Evolutionary conservation across 2,113 vertebrate species (phyloP), one percentile per base, ranked within the genome.

Genomic region (Xyliphius kryptos): DNA sequence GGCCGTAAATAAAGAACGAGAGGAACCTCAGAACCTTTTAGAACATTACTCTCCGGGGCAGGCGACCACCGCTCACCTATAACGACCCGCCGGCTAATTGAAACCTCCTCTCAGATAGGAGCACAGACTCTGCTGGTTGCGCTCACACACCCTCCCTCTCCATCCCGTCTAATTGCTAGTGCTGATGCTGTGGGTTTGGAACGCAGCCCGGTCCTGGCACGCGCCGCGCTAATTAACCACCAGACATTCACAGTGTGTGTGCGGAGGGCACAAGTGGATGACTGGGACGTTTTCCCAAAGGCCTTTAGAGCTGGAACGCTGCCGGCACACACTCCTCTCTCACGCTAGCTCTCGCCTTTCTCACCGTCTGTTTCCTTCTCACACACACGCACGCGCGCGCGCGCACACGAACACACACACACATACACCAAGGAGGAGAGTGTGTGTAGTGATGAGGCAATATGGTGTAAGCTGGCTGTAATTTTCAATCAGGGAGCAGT

Each of bases 121-220:
- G 26, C 26, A 3, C 26, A 32, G 26, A 6, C 26, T 32, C 26
- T 32, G 26, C 26, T 32, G 26, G 26, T n/a, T 15, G 41, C 51
- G 49, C 63, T 41, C 57, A 56, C 43, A 56, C 47, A 52, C 20
- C 41, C 54, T 55, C 38, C 59, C 55, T 53, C 54, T 48, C 50
- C 15, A 43, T 62, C 51, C 51, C 47, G 49, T 67, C 60, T 63
- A 70, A 74, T 58, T 69, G 63, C 63, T 65, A 54, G 59, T 21
- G 57, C 61, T 64, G 48, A 66, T 63, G 52, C 53, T 57, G 58
- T 62, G 72, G 62, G 68, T 74, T 63, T 74, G 72, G 68, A 70
- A 44, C 59, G 5, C 50, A 65, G 71, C 71, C 71, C 71, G 56
- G 71, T 22, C 71, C 54, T 74, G 72, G 65, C 68, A 74, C 63